Conservation (phyloP, 2,113 vertebrate genomes). For the Geococcyx californianus region DNA sequence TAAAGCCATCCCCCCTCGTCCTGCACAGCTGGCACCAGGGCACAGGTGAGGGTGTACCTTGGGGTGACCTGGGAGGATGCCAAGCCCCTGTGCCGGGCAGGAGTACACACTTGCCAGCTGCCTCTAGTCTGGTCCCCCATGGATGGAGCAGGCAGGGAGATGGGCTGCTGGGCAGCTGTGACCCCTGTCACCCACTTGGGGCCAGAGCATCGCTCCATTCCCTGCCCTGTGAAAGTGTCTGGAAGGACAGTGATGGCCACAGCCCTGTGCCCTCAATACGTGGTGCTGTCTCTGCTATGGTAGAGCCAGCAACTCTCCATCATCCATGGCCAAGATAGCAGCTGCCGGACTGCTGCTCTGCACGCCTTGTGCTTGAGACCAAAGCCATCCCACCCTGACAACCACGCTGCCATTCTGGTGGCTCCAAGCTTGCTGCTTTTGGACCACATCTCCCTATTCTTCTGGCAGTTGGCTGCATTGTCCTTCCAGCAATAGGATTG, state of each 20-base stretch:
- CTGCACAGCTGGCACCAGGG: background rate
- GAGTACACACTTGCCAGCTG: background rate
- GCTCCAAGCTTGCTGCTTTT: background rate
- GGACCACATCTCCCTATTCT: accelerated
- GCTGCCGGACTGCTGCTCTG: background rate
- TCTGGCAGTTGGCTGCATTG: background rate
- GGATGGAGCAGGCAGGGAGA: background rate
- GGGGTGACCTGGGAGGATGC: background rate
- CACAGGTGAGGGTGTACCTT: too few species aligned
- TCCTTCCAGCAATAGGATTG: background rate
- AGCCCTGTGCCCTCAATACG: accelerated
- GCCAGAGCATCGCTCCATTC: accelerated
- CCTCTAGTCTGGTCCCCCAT: background rate
- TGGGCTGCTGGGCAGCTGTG: background rate
- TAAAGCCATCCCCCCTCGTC: too few species aligned
- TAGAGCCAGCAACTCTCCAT: background rate
- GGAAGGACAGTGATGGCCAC: background rate
- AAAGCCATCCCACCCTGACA: background rate
- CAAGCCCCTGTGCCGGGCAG: too few species aligned
- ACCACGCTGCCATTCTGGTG: accelerated
- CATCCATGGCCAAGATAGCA: background rate
- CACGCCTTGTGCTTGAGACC: accelerated
- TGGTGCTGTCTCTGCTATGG: accelerated
- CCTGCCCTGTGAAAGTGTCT: too few species aligned
- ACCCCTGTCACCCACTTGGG: accelerated